A percentile compares a stretch with the other conserved stretches of the same genome.
phyloP scores from a whole-genome alignment of 2,113 vertebrate genomes.

The Malurus melanocephalus region DNA sequence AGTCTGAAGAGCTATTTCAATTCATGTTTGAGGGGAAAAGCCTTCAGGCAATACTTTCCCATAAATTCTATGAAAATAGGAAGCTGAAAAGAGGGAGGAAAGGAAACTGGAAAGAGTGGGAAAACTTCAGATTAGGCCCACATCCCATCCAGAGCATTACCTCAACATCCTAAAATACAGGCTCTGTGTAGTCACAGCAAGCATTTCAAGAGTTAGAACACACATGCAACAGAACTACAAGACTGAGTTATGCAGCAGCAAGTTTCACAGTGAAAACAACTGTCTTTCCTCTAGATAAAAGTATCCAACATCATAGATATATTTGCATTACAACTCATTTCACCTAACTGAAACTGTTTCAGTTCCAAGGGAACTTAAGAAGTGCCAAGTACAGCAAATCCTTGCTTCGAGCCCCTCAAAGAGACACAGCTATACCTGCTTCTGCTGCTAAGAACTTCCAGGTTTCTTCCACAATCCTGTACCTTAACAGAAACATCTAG shows the following conservation, averaged over 20 bases:
- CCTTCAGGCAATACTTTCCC: neutral
- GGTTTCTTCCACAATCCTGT: neutral
- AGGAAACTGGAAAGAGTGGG: neutral
- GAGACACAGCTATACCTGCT: neutral
- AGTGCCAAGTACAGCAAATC: neutral
- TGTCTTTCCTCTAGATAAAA: neutral
- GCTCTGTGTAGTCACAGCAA: neutral
- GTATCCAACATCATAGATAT: neutral
- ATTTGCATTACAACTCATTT: neutral
- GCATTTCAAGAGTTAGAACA: neutral
- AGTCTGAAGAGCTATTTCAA: neutral
- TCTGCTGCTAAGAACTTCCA: neutral
- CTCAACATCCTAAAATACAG: neutral
- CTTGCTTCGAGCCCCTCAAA: neutral
- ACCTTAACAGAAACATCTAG: neutral
- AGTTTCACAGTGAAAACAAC: neutral
- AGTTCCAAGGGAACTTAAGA: neutral
- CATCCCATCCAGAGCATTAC: neutral
- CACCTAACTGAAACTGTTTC: neutral
- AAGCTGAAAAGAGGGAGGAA: neutral
- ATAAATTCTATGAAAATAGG: neutral
- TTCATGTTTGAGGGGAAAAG: neutral
- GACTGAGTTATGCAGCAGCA: neutral
- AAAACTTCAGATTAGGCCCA: neutral
- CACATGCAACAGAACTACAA: neutral